These are phyloP conservation scores for Siderastrea radians DNA, from an alignment of 92 coral and sea anemone species.

Conservation along the genomic window DNA sequence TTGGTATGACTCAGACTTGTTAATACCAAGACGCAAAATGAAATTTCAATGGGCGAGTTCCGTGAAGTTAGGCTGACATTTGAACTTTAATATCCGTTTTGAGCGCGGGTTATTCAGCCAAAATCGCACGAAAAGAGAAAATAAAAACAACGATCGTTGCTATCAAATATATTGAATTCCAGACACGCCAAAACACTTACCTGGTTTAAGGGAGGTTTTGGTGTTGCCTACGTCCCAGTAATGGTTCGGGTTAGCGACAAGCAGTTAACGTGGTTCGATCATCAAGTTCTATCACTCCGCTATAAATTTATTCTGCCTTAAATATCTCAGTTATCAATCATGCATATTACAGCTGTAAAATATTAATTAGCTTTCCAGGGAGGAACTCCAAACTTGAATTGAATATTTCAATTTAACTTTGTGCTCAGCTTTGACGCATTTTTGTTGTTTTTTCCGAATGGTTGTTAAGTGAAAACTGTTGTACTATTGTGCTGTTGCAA, in stretches of 20 bases:
- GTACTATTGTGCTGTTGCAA: conserved; percentile 1
- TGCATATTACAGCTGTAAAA: conserved; percentile 5
- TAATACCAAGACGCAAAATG: neutral
- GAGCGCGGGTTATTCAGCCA: neutral
- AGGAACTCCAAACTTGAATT: neutral
- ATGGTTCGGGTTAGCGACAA: neutral
- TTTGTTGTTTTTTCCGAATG: neutral
- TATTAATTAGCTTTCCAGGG: conserved; percentile 24
- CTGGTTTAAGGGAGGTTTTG: neutral
- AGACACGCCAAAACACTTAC: conserved; percentile 3
- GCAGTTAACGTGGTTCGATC: neutral
- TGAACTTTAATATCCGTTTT: neutral
- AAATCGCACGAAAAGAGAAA: neutral
- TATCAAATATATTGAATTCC: too few species aligned
- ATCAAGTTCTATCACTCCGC: conserved; percentile 20
- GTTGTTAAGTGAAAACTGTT: neutral
- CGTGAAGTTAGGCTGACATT: neutral
- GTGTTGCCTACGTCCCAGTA: neutral
- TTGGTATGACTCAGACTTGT: neutral
- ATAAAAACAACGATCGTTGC: neutral
- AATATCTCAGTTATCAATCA: conserved; percentile 28
- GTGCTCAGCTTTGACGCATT: neutral
- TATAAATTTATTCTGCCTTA: conserved; percentile 28
- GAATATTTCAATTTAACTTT: conserved; percentile 3
- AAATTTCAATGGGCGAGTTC: neutral